Evolutionary conservation across 2,113 vertebrate species (phyloP).

Genomic region (Micronisus gabar): DNA sequence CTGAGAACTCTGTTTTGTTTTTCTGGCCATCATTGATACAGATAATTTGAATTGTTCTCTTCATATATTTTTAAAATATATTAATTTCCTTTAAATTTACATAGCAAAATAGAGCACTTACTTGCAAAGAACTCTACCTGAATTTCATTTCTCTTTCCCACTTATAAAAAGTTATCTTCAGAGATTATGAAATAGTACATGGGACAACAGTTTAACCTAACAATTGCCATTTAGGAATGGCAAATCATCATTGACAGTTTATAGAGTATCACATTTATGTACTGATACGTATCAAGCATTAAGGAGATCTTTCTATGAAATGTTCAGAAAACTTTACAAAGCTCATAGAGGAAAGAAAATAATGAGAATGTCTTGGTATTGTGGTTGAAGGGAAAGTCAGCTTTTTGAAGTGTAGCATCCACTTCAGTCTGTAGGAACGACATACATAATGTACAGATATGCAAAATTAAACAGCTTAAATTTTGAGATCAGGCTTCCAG

Average conservation of each 20-base stretch:
- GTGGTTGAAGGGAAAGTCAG: neutral
- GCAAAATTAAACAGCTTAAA: neutral
- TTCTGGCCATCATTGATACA: neutral
- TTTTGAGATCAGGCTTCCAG: neutral
- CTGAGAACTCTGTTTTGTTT: neutral
- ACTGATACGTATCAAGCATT: neutral
- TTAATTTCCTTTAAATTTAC: neutral
- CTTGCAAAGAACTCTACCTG: neutral
- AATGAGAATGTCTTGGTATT: neutral
- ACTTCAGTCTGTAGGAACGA: neutral
- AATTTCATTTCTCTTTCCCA: neutral
- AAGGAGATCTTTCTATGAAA: neutral
- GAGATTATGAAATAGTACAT: neutral
- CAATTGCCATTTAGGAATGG: neutral
- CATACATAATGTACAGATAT: neutral
- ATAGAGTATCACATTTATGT: neutral
- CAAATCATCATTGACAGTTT: neutral
- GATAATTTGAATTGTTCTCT: neutral
- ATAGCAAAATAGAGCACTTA: neutral
- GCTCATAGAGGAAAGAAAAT: neutral
- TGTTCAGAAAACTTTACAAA: constrained; percentile 3
- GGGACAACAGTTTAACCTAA: neutral
- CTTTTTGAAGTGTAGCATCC: neutral
- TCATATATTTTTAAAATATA: neutral
- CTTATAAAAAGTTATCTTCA: neutral